phyloP scores from a whole-genome alignment of 92 coral and sea anemone genomes.

The Epizoanthus illoricatus region DNA sequence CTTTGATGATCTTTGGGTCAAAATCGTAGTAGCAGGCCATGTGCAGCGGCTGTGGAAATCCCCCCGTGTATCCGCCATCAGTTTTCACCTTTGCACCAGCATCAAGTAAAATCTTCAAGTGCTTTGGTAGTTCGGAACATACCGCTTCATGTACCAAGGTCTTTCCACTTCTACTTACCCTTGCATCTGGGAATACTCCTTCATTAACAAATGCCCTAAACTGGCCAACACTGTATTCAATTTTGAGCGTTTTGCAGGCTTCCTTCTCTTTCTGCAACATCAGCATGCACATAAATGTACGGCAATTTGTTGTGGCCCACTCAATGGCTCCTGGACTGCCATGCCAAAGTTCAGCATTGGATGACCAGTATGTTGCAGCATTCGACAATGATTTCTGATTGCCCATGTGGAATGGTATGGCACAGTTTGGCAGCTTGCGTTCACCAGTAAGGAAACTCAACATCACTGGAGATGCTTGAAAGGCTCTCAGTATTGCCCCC shows the following conservation, averaged over 20 bases:
- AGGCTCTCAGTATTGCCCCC: conserved; percentile 74
- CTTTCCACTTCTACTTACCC: conserved; percentile 40
- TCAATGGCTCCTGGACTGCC: conserved; percentile 71
- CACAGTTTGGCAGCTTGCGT: conserved; percentile 64
- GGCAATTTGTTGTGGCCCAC: conserved; percentile 69
- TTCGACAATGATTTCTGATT: conserved; percentile 60
- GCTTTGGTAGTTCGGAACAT: conserved; percentile 47
- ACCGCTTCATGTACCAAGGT: conserved; percentile 62
- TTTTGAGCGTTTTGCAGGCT: conserved; percentile 35
- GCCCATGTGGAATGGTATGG: conserved; percentile 61
- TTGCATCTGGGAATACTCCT: conserved; percentile 64
- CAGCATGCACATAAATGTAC: conserved; percentile 59
- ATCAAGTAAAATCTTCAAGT: conserved; percentile 49
- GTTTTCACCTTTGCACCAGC: conserved; percentile 66
- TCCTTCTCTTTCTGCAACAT: conserved; percentile 60
- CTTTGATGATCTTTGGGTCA: conserved; percentile 55
- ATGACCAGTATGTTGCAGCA: conserved; percentile 62
- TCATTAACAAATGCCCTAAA: conserved; percentile 52
- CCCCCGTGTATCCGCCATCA: conserved; percentile 8
- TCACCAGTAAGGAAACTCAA: conserved; percentile 63
- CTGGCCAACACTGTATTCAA: conserved; percentile 31
- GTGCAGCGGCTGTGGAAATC: conserved; percentile 71
- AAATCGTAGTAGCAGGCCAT: conserved; percentile 74
- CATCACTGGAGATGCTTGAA: conserved; percentile 61
- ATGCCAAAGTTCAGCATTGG: conserved; percentile 71